Percentiles rank a stretch among this genome's conserved stretches.
Evolutionary conservation across 2,797 vertebrate species (phyloP).

Genomic region (Anomalospiza imberbis): DNA sequence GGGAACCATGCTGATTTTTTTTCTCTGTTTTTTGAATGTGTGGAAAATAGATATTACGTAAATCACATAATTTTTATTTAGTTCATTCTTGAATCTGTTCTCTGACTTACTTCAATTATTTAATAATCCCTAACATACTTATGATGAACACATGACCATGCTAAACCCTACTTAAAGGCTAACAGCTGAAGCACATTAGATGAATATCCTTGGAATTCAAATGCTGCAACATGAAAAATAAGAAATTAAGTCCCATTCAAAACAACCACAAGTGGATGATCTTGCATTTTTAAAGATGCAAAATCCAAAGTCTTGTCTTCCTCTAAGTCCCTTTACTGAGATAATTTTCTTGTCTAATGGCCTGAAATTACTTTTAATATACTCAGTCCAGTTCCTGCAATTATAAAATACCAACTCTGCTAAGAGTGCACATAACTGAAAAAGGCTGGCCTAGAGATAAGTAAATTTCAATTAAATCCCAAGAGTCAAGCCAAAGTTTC

Average conservation of each 20-base stretch:
- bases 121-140: not conserved
- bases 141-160: not conserved
- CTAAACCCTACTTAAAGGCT: not conserved
- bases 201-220: not conserved
- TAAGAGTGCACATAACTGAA: not conserved
- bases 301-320: not conserved
- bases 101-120: not conserved
- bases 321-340: not conserved
- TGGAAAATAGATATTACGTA: not conserved
- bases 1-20: rapidly evolving
- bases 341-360: conserved; percentile 29
- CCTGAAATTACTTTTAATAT: conserved; percentile 23
- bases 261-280: not conserved
- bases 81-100: not conserved
- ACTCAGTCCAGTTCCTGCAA: not conserved
- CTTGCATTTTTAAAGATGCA: conserved; percentile 13
- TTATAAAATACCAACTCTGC: conserved; percentile 2
- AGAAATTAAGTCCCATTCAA: conserved; percentile 39
- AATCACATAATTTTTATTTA: not conserved
- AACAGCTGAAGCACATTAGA: conserved; percentile 3
- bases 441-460: not conserved
- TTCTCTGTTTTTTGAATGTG: not conserved
- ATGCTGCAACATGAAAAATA: not conserved
- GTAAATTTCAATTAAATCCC: not conserved
- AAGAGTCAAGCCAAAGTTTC: not conserved